Evolutionary conservation across 2,113 vertebrate genomes (phyloP).

Genomic region (Ifrita kowaldi): DNA sequence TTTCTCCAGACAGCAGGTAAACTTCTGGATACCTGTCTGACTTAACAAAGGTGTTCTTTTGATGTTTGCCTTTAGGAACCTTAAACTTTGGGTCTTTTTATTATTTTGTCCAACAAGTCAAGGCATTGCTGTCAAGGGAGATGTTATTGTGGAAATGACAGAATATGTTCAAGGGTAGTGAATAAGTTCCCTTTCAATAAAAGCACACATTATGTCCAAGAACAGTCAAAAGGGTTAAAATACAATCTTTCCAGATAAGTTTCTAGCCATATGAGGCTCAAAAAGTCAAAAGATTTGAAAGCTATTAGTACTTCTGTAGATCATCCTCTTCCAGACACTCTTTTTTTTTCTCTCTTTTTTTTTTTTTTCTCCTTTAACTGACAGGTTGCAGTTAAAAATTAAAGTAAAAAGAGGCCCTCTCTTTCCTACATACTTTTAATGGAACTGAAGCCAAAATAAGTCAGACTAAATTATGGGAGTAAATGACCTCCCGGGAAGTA

Average conservation of each 20-base stretch:
- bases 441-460: constrained; percentile 82
- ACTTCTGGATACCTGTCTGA: constrained; percentile 29
- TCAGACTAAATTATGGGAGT: constrained; percentile 83
- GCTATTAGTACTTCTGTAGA: constrained; percentile 73
- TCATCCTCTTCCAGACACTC: constrained; percentile 72
- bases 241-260: constrained; percentile 65
- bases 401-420: constrained; percentile 71
- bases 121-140: constrained; percentile 8
- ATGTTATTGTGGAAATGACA: neutral
- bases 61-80: constrained; percentile 26
- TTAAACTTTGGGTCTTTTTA: constrained; percentile 29
- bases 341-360: constrained; percentile 40
- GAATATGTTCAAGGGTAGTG: constrained; percentile 11
- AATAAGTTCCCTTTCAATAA: constrained; percentile 43
- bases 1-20: constrained; percentile 10
- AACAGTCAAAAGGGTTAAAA: constrained; percentile 70
- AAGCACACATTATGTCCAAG: constrained; percentile 31
- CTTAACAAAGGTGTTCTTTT: constrained; percentile 10
- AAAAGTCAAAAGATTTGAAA: constrained; percentile 77
- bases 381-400: constrained; percentile 78
- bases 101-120: constrained; percentile 51
- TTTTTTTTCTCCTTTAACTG: constrained; percentile 54
- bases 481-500: constrained; percentile 79
- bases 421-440: constrained; percentile 77
- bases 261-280: constrained; percentile 66